Percentiles rank a stretch among this genome's conserved stretches.
phyloP scores from a whole-genome alignment of 2,888 invertebrate species.

The Fragum whitleyi region DNA sequence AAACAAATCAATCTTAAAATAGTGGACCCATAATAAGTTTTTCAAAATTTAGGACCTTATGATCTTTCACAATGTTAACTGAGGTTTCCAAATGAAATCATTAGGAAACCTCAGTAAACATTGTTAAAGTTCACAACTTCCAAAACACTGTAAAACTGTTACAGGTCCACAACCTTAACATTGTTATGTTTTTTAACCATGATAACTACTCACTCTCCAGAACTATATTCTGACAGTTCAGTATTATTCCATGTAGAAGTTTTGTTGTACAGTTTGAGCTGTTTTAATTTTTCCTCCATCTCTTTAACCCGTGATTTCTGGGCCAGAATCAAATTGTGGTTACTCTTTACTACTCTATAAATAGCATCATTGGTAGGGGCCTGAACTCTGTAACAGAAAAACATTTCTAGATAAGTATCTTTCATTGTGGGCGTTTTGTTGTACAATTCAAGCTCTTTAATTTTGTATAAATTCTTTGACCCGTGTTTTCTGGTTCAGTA shows the following conservation, averaged over 20 bases:
- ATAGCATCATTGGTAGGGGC: conserved; percentile 75
- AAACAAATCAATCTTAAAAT: no score
- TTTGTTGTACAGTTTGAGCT: conserved; percentile 73
- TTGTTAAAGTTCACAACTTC: no score
- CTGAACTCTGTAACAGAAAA: conserved; percentile 61
- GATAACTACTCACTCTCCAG: conserved; percentile 20
- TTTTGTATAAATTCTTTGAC: conserved; percentile 73
- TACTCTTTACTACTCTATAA: conserved; percentile 92
- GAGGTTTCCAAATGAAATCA: no score
- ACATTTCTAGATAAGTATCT: no score
- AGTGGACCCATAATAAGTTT: no score
- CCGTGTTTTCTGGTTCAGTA: conserved; percentile 87
- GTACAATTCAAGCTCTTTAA: conserved; percentile 73
- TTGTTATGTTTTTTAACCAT: no score
- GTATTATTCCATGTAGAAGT: conserved; percentile 65
- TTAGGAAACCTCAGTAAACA: no score
- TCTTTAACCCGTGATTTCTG: conserved; percentile 85
- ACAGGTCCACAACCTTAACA: no score
- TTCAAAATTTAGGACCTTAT: no score
- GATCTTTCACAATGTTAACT: no score
- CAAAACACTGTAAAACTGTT: no score
- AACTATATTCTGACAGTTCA: background rate
- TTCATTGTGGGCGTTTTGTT: conserved; percentile 65
- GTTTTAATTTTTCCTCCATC: conserved; percentile 74
- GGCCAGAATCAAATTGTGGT: conserved; percentile 89